Evolutionary conservation across 1,140 invertebrate genomes (phyloP), one percentile per base, ranked within the genome.

Genomic region (Agraylea sexmaculata): DNA sequence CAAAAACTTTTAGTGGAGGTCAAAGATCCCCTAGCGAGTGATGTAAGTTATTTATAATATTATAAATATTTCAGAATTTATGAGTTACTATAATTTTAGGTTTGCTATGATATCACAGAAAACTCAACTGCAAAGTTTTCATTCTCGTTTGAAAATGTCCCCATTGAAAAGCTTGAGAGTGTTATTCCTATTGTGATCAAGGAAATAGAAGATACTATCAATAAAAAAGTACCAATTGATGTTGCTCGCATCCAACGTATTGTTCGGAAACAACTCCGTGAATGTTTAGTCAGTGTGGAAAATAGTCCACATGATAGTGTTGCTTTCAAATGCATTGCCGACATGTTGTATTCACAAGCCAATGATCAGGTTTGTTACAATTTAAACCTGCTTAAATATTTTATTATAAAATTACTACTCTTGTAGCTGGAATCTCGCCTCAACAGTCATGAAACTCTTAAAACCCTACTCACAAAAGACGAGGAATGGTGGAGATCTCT

Each of bases 1-100:
- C 80, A 88, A 53, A 73, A 79, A 51, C 76, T 79, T 45, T 87
- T 93, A 65, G 81, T 92, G 3, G 87, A 92, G 64, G 74, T 76
- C 15, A 73, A 80, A 25, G 80, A 91, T 53, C 85, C 87, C 0
- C 77, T 75, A 50, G 85, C 84, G 28, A 87, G 81, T 54, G 72
- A 77, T 53, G 82, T 86, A 61, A 65, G 62, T 58, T 19, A 28
- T 34, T 21, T 20, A n/a, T 34, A 23, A 8, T 25, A 21, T 6
- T 29, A 19, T 21, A 7, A 32, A 15, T 4, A 16, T n/a, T n/a
- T n/a, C n/a, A 32, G 12, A 36, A 17, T 36, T 32, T n/a, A 11
- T 10, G 18, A 15, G 11, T 20, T 39, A 27, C 10, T 29, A 37
- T 27, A 29, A 36, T 45, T 37, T 15, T 20, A 10, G 5, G 8